Evolutionary conservation across 2,113 vertebrate genomes (phyloP).

Genomic region (Scartelaos histophorus): DNA sequence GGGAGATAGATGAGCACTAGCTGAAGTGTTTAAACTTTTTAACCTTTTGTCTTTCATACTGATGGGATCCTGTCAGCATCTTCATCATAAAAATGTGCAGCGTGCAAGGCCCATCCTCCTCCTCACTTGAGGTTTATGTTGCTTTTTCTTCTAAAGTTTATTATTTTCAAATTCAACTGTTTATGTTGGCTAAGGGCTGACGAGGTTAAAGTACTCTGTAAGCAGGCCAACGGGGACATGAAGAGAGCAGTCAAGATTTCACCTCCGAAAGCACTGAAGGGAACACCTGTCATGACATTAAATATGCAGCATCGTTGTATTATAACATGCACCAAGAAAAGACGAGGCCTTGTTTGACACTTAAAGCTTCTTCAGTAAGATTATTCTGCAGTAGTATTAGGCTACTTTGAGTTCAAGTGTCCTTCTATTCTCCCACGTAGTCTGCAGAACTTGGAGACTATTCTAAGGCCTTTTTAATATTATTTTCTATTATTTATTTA

Average conservation of each 20-base stretch:
- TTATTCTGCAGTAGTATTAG: background rate
- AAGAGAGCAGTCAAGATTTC: background rate
- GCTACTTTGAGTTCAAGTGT: no score
- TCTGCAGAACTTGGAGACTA: no score
- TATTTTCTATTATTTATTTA: no score
- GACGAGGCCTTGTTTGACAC: no score
- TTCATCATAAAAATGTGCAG: background rate
- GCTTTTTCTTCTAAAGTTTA: background rate
- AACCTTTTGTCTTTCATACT: slow-evolving; percentile 5
- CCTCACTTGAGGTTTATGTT: background rate
- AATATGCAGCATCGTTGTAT: no score
- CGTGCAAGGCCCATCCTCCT: background rate
- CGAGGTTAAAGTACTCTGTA: background rate
- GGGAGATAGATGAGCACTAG: background rate
- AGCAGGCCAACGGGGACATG: background rate
- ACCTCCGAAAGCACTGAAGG: background rate
- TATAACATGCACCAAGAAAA: no score
- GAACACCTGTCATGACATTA: background rate
- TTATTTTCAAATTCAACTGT: background rate
- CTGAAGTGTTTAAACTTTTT: background rate
- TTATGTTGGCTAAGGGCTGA: background rate
- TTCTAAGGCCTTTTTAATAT: no score
- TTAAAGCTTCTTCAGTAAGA: background rate
- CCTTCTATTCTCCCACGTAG: no score
- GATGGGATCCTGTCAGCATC: background rate